phyloP scores from a whole-genome alignment of 35 echinoderm and acorn worm species.

The Ophiothrix spiculata region DNA sequence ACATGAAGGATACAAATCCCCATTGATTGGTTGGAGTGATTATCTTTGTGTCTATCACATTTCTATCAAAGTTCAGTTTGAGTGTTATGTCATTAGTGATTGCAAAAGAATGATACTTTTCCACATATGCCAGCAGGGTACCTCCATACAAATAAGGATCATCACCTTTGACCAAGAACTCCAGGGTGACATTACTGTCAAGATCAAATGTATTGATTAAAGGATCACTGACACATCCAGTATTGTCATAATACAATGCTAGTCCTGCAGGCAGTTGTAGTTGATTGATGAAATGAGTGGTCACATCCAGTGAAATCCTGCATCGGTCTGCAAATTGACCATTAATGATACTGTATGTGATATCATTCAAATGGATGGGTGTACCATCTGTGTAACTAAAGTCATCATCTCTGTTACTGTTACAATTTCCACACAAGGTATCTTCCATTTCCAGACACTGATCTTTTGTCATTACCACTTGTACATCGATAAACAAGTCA shows the following conservation, averaged over 20 bases:
- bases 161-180: constrained; percentile 54
- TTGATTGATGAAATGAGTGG: constrained; percentile 50
- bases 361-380: constrained; percentile 10
- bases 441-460: constrained; percentile 16
- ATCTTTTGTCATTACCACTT: constrained; percentile 18
- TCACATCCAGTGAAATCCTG: constrained; percentile 9
- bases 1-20: constrained; percentile 69
- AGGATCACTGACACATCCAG: constrained; percentile 58
- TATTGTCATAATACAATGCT: constrained; percentile 55
- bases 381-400: constrained; percentile 5
- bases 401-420: constrained; percentile 44
- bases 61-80: constrained; percentile 20
- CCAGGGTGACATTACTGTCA: constrained; percentile 50
- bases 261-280: constrained; percentile 48
- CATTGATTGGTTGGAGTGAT: constrained; percentile 31
- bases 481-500: constrained; percentile 44
- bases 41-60: constrained; percentile 53
- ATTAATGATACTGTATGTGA: constrained; percentile 61
- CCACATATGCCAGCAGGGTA: constrained; percentile 43
- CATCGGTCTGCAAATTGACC: constrained; percentile 56
- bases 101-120: constrained; percentile 30
- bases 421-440: constrained; percentile 69
- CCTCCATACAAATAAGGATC: constrained; percentile 24
- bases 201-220: constrained; percentile 32
- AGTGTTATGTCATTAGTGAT: constrained; percentile 51